phyloP scores from a whole-genome alignment of 2,113 vertebrate genomes.

The Podarcis cretensis region DNA sequence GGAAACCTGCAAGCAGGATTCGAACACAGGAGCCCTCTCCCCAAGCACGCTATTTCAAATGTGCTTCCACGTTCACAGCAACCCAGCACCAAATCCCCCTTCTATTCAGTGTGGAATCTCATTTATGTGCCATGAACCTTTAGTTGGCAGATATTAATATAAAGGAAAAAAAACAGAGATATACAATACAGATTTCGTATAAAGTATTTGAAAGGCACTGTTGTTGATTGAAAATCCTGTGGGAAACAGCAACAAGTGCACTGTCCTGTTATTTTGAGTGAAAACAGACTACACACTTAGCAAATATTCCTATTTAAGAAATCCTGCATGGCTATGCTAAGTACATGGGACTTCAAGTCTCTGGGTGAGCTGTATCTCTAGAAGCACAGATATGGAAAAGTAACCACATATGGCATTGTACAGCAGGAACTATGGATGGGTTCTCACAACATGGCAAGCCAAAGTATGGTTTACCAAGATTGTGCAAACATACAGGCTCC shows the following conservation, averaged over 20 bases:
- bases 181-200: conserved; percentile 6
- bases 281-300: not conserved
- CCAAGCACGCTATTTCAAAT: not conserved
- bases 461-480: too few species aligned
- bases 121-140: not conserved
- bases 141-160: not conserved
- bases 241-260: conserved; percentile 23
- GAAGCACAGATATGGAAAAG: not conserved
- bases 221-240: conserved; percentile 11
- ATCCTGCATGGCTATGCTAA: not conserved
- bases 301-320: not conserved
- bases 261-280: not conserved
- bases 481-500: too few species aligned
- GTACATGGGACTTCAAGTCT: not conserved
- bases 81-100: not conserved
- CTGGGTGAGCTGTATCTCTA: not conserved
- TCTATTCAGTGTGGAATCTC: not conserved
- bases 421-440: not conserved
- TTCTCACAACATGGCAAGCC: too few species aligned
- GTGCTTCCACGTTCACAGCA: not conserved
- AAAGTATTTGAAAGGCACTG: not conserved
- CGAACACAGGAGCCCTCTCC: too few species aligned
- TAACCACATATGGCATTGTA: not conserved
- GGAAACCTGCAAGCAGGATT: too few species aligned
- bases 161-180: not conserved